Conservation (phyloP, 2,797 vertebrate genomes). For the Malurus leucopterus region DNA sequence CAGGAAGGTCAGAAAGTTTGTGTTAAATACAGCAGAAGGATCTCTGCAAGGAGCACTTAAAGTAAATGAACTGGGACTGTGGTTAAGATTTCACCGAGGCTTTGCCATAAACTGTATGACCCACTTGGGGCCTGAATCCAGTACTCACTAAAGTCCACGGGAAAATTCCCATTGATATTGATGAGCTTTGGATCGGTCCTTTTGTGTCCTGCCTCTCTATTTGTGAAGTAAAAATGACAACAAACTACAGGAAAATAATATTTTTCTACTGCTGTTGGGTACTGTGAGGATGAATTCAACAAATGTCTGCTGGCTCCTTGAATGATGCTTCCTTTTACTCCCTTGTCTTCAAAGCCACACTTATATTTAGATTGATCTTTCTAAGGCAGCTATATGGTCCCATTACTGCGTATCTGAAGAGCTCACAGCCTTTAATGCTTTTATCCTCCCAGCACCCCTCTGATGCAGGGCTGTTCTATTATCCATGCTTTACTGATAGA, state of each 20-base stretch:
- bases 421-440: constrained; percentile 42
- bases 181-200: not conserved
- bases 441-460: constrained; percentile 21
- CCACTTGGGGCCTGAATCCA: not conserved
- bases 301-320: not conserved
- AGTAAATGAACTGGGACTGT: constrained; percentile 46
- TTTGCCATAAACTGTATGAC: constrained; percentile 16
- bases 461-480: constrained; percentile 23
- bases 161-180: not conserved
- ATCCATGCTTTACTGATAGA: constrained; percentile 28
- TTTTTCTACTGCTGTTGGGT: not conserved
- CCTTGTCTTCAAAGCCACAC: constrained; percentile 42
- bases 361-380: constrained; percentile 56
- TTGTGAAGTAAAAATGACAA: constrained; percentile 2
- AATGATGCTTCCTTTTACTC: constrained; percentile 22
- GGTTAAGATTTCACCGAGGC: constrained; percentile 23
- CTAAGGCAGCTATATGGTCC: constrained; percentile 39
- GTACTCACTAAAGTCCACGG: not conserved
- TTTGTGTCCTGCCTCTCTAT: not conserved
- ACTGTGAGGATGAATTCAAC: not conserved
- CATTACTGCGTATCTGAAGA: constrained; percentile 42
- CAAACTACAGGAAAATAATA: not conserved
- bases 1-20: not conserved
- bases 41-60: constrained; percentile 39
- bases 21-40: constrained; percentile 3